Conservation (phyloP, 2,888 invertebrate genomes). For the Dryobotodes eremita region DNA sequence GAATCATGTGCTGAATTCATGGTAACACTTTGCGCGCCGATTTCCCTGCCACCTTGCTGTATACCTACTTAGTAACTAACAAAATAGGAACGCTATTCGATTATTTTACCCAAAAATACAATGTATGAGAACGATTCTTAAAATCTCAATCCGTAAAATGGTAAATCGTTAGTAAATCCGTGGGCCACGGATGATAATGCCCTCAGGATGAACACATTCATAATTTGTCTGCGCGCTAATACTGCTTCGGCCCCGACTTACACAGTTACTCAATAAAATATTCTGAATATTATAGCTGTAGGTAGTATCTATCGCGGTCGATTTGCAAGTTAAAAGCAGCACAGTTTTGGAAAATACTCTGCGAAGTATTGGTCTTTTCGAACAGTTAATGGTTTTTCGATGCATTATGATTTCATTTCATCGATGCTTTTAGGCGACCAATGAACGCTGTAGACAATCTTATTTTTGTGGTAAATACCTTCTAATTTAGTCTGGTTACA, state of each 20-base stretch:
- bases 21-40: no score
- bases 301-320: background rate
- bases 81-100: background rate
- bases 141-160: constrained; percentile 58
- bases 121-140: constrained; percentile 35
- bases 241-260: constrained; percentile 41
- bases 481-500: no score
- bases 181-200: constrained; percentile 50
- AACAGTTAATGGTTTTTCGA: background rate
- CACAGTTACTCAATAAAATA: constrained; percentile 42
- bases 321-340: constrained; percentile 15
- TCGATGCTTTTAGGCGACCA: no score
- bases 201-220: constrained; percentile 57
- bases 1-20: no score
- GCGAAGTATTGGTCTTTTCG: background rate
- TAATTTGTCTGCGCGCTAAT: constrained; percentile 54
- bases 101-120: constrained; percentile 20
- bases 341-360: background rate
- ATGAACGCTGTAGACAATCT: no score
- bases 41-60: no score
- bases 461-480: no score
- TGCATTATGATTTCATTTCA: no score
- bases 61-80: background rate
- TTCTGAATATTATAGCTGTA: constrained; percentile 42
- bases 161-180: constrained; percentile 52